Base-by-base conservation (phyloP, 2,888 invertebrate species). In the Chrysina gloriosa region DNA sequence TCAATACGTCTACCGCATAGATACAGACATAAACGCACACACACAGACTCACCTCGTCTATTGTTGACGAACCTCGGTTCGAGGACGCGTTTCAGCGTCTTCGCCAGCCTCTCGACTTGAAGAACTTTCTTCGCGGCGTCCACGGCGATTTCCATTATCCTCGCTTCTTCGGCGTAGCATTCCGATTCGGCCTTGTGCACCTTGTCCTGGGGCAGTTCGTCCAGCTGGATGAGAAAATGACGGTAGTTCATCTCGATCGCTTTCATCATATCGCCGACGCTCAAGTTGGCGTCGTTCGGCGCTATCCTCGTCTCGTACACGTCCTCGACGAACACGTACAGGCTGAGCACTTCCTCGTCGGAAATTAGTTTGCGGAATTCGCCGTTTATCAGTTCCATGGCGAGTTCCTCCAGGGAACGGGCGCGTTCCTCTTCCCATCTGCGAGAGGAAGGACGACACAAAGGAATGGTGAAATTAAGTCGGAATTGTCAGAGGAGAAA, bases 251-350 rank as follows among this genome's bases (percentile, higher is more conserved):
- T 77, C 79, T 91, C 90, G 68, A 91, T 84, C 61, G 84, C 84
- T 74, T 84, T 86, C 79, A 90, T 88, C 84, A 89, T 86, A 4
- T 85, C 81, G 58, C 83, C 79, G 64, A 87, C 84, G 52, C 85
- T 85, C 69, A 88, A 81, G 75, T 87, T 87, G 3, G 86, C 85
- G 39, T 89, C 88, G 75, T 87, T 89, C 7, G 88, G 85, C 0
- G 83, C 85, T 23, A 87, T 83, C 42, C 89, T 82, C 48, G 84
- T 85, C 78, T 89, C 89, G 77, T 87, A 90, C 27, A 89, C 86
- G 77, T 89, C 90, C 77, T 90, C 88, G 64, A 91, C 84, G 76
- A 87, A 87, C 4, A 88, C 83, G 69, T 84, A 81, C 34, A 90
- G 79, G 76, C 87, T 86, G 19, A 90, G 80, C 29, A 88, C 85